These are phyloP conservation scores for Pyrocoelia pectoralis DNA, from an alignment of 2,888 invertebrate genomes.

Conservation along the genomic window DNA sequence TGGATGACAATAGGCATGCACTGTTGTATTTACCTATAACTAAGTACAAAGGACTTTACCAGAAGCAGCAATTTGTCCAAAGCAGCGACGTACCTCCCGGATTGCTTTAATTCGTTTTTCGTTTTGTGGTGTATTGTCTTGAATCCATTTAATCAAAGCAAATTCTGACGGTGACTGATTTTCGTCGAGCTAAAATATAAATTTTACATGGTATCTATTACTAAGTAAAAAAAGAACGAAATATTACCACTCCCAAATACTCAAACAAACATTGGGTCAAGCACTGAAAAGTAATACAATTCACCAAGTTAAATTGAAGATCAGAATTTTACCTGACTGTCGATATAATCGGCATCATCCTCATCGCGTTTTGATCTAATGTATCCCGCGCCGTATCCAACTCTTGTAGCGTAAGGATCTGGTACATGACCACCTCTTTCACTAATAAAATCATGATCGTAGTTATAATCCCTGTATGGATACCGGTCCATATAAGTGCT, in stretches of 20 bases:
- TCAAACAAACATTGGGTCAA: slow-evolving; percentile 57
- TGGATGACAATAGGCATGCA: too few relatives aligned
- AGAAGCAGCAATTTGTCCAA: slow-evolving; percentile 53
- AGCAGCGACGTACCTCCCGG: slow-evolving; percentile 55
- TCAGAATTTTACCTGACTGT: background rate
- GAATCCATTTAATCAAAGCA: slow-evolving; percentile 56
- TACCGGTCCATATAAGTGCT: background rate
- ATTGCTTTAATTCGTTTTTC: slow-evolving; percentile 52
- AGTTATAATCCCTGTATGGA: slow-evolving; percentile 1
- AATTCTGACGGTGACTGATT: slow-evolving; percentile 57
- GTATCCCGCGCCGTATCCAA: slow-evolving; percentile 40
- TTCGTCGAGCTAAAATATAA: slow-evolving; percentile 54
- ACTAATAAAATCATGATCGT: background rate
- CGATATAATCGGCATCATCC: background rate
- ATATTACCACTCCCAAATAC: slow-evolving; percentile 55
- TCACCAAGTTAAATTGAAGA: background rate
- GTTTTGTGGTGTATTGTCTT: slow-evolving; percentile 54
- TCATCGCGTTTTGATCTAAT: slow-evolving; percentile 38
- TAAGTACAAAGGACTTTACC: slow-evolving; percentile 48
- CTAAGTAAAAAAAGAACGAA: background rate
- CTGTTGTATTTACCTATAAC: too few relatives aligned
- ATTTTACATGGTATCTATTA: background rate
- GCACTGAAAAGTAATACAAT: slow-evolving; percentile 49
- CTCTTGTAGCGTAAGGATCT: slow-evolving; percentile 27
- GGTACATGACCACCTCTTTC: background rate